These are phyloP conservation scores for Porphyrio hochstetteri DNA, from an alignment of 2,113 vertebrate species.

Conservation along the genomic window DNA sequence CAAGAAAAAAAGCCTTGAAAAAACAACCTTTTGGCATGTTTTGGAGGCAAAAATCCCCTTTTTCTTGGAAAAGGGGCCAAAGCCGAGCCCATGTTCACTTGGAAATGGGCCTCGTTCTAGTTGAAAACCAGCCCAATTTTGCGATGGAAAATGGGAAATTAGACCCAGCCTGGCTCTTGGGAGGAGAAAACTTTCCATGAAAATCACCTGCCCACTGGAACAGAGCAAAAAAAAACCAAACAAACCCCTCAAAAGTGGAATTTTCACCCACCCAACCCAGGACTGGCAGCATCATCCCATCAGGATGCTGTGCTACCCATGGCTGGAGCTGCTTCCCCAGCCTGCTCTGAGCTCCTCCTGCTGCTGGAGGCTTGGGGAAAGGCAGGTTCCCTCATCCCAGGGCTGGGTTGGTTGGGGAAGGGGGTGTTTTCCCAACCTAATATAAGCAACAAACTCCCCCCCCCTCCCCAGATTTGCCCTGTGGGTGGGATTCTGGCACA, in stretches of 20 bases:
- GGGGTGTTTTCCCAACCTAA: background rate
- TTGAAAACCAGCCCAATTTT: constrained; percentile 45
- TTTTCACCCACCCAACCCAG: background rate
- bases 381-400: fast-evolving
- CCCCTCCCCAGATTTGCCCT: background rate
- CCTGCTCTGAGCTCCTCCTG: background rate
- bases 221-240: background rate
- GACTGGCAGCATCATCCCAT: background rate
- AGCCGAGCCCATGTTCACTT: background rate
- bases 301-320: background rate
- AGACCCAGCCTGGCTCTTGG: background rate
- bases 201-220: background rate
- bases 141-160: constrained; percentile 31
- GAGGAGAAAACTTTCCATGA: constrained; percentile 8
- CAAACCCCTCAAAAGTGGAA: background rate
- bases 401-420: background rate
- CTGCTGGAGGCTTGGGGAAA: background rate
- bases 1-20: background rate
- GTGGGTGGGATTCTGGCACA: background rate
- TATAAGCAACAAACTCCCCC: background rate
- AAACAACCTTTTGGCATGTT: constrained; percentile 9
- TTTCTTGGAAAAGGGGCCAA: constrained; percentile 29
- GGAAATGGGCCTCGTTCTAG: constrained; percentile 3
- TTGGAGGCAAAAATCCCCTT: constrained; percentile 19
- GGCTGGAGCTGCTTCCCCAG: background rate